Base-by-base conservation (phyloP, 2,888 invertebrate species). In the Ptilodon capucinus region DNA sequence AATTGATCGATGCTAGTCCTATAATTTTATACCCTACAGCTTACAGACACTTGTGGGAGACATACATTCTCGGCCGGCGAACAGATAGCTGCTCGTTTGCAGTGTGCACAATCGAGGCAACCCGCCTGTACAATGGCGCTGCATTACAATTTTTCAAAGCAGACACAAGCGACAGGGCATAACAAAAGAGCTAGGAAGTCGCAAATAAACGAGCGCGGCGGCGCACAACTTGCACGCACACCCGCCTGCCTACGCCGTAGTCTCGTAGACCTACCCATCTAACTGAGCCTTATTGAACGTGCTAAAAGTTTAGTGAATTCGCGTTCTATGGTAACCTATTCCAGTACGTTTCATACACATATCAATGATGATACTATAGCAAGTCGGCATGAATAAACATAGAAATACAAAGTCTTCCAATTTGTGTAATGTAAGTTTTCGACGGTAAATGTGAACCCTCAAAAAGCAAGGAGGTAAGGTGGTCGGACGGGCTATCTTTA, bases 81-180 rank as follows among this genome's bases (percentile, higher is more conserved):
- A 60, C 60, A 57, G 57, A 54, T 60, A 57, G 64, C 48, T 69
- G 63, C 64, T 69, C 64, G 58, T 63, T 70, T 71, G 73, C 64
- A 40, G 25, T 40, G 69, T 69, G 79, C 79, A 84, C 84, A 86
- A 86, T 84, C 79, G 81, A 78, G 66, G 77, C 76, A 77, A 75
- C 77, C 77, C 77, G 79, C 68, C 74, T 81, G 78, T 79, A 86
- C 88, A 85, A 84, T 83, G 74, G 81, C 73, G 82, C 81, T 81
- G 82, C 84, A 87, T 86, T 84, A 88, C 88, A 88, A 87, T 88
- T 89, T 90, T 88, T 86, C 86, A 86, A 84, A 84, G 83, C 87
- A 85, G 86, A 86, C 83, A 86, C 81, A 82, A 74, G 82, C 87
- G 82, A 85, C 86, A 81, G 79, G 77, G 83, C 83, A 74, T 81